These are phyloP conservation scores for Cancer borealis DNA, from an alignment of 2,888 invertebrate species.

Conservation along the genomic window DNA sequence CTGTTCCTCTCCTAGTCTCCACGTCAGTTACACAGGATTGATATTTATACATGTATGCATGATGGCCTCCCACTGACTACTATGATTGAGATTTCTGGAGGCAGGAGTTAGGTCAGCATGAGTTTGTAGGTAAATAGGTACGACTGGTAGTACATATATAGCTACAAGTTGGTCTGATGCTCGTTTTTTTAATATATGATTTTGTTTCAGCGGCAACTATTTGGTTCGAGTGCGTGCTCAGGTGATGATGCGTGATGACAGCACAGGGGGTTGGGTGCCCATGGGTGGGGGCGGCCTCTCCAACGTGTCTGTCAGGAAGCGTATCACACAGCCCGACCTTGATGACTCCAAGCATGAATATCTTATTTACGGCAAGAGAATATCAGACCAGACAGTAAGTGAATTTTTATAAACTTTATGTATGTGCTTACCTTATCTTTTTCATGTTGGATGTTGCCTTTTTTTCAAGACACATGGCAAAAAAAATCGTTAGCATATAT, in stretches of 20 bases:
- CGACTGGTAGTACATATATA: neutral
- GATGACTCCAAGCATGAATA: constrained; percentile 89
- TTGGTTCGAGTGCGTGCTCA: constrained; percentile 98
- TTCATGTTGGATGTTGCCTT: no score
- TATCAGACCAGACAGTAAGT: constrained; percentile 94
- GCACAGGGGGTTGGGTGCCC: constrained; percentile 91
- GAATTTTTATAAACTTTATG: neutral
- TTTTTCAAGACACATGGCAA: neutral
- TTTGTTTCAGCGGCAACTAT: constrained; percentile 87
- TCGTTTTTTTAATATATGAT: neutral
- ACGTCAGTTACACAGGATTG: neutral
- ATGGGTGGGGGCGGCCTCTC: constrained; percentile 96
- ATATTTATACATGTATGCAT: no score
- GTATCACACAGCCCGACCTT: constrained; percentile 80
- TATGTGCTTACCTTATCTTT: neutral
- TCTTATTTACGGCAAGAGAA: constrained; percentile 94
- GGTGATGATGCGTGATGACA: constrained; percentile 99
- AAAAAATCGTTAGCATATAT: neutral
- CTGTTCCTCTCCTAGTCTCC: neutral
- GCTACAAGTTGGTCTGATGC: neutral
- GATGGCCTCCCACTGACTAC: neutral
- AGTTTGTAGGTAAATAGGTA: neutral
- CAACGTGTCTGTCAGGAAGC: constrained; percentile 93
- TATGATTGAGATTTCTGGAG: neutral
- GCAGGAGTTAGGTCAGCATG: neutral